These are phyloP conservation scores for Epinephelus moara DNA, from an alignment of 2,113 vertebrate genomes.

Conservation along the genomic window DNA sequence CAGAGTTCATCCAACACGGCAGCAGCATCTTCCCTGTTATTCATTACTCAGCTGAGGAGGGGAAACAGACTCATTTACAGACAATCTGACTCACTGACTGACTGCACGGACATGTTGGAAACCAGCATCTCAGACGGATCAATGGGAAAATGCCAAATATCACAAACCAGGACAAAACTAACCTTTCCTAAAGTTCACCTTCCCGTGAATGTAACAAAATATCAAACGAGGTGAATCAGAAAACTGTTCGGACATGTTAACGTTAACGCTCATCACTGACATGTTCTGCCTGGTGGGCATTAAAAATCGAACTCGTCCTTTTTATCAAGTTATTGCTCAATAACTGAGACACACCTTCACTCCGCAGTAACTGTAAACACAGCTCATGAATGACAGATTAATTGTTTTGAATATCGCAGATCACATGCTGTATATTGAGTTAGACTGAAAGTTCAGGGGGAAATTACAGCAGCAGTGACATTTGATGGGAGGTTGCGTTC, in stretches of 20 bases:
- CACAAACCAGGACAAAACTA: not conserved
- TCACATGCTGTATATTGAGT: not conserved
- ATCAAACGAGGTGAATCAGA: slow-evolving; percentile 8
- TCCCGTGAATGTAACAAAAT: slow-evolving; percentile 12
- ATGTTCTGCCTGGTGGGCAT: slow-evolving; percentile 25
- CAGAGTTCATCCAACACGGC: slow-evolving; percentile 46
- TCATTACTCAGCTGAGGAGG: slow-evolving; percentile 19
- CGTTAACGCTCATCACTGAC: slow-evolving; percentile 3
- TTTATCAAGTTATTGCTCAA: slow-evolving; percentile 11
- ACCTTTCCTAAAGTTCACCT: not conserved
- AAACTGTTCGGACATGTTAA: slow-evolving; percentile 33
- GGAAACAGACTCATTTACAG: slow-evolving; percentile 13
- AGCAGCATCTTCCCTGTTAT: slow-evolving; percentile 13
- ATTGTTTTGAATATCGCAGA: not conserved
- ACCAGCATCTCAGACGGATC: not conserved
- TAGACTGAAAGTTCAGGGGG: too few species aligned
- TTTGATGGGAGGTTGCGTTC: too few species aligned
- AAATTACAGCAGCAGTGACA: too few species aligned
- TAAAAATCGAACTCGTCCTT: not conserved
- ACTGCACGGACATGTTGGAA: slow-evolving; percentile 46
- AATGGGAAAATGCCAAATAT: not conserved
- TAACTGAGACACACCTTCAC: not conserved
- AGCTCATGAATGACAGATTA: not conserved
- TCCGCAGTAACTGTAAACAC: not conserved
- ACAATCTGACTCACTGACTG: slow-evolving; percentile 46